Conservation (phyloP, 2,888 invertebrate genomes). For the Cryptocephalus primarius region DNA sequence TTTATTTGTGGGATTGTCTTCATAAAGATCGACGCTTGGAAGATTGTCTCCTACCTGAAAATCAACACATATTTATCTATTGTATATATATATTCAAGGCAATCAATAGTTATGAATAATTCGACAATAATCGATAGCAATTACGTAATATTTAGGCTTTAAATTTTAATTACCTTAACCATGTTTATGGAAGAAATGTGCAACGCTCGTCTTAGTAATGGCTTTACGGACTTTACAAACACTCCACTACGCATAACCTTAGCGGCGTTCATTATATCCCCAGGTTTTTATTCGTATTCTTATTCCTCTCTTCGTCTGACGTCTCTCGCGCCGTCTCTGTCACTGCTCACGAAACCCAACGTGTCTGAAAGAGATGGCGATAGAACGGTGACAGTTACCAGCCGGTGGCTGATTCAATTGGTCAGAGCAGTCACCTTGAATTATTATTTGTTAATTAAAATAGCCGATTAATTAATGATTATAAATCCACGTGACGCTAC, state of each 20-base stretch:
- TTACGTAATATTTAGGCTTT: no score
- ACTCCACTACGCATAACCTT: conserved; percentile 3
- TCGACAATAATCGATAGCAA: no score
- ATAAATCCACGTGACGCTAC: no score
- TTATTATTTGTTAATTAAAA: no score
- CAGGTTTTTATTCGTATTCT: conserved; percentile 4
- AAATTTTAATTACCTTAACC: conserved; percentile 6
- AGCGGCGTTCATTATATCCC: conserved; percentile 7
- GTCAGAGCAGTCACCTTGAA: no score
- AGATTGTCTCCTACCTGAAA: conserved; percentile 73
- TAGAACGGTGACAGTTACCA: no score
- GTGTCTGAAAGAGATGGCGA: no score
- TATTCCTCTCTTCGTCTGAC: not conserved
- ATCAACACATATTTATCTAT: not conserved
- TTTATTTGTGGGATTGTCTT: conserved; percentile 78
- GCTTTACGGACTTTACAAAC: not conserved
- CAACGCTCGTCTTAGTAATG: conserved; percentile 3
- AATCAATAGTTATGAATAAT: no score
- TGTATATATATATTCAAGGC: not conserved
- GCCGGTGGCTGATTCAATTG: no score
- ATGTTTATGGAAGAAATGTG: conserved; percentile 6
- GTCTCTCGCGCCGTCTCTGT: no score
- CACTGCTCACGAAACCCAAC: no score
- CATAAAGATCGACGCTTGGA: conserved; percentile 69
- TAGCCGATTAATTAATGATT: no score